A percentile compares a stretch with the other conserved stretches of the same genome.
Evolutionary conservation across 2,888 invertebrate species (phyloP).

Genomic region (Dorcus hopei): DNA sequence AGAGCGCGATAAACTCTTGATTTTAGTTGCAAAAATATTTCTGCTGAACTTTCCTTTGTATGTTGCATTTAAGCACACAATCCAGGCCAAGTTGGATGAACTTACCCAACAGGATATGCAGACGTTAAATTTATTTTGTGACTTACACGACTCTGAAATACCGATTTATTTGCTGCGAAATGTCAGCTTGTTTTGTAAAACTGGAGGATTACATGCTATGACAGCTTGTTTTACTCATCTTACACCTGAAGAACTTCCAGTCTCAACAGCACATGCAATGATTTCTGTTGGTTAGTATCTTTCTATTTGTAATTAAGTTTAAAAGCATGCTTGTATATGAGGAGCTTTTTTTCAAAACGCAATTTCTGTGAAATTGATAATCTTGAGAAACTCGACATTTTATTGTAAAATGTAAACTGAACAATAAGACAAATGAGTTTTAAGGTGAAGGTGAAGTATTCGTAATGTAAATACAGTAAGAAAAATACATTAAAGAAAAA

Average conservation of each 20-base stretch:
- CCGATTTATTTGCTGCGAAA: conserved; percentile 86
- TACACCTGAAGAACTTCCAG: conserved; percentile 70
- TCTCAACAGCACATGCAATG: conserved; percentile 88
- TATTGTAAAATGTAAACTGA: too few relatives aligned
- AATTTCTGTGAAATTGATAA: too few relatives aligned
- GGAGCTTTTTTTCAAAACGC: too few relatives aligned
- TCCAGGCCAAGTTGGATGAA: conserved; percentile 77
- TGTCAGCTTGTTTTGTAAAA: conserved; percentile 90
- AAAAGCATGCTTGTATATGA: too few relatives aligned
- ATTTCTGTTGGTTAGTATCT: conserved; percentile 64
- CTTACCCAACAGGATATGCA: conserved; percentile 81
- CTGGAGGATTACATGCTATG: conserved; percentile 85
- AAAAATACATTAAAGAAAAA: too few relatives aligned
- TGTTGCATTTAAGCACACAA: conserved; percentile 82
- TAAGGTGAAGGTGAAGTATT: too few relatives aligned
- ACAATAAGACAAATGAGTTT: too few relatives aligned
- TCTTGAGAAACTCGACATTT: too few relatives aligned
- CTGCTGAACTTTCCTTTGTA: conserved; percentile 86
- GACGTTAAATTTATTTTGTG: conserved; percentile 77
- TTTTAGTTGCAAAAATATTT: conserved; percentile 84
- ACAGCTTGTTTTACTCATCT: conserved; percentile 79
- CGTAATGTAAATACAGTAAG: too few relatives aligned
- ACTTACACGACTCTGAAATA: conserved; percentile 89
- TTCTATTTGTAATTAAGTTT: not conserved
- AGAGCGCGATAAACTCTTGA: conserved; percentile 84